Percentiles rank a stretch among this genome's conserved stretches.
phyloP scores from a whole-genome alignment of 1,140 invertebrate genomes.

The Lethrus apterus region DNA sequence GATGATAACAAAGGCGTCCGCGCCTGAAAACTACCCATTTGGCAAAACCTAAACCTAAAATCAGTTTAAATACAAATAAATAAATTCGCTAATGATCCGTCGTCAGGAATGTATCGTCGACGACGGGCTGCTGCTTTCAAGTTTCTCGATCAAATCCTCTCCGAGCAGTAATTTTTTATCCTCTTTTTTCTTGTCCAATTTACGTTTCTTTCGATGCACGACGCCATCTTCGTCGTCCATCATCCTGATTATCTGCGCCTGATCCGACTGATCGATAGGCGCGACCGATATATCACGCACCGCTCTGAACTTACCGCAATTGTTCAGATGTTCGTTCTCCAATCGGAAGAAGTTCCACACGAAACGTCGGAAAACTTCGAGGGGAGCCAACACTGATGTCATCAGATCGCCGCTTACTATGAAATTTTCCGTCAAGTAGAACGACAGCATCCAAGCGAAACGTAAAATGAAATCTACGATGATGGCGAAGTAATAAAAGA shows the following conservation, averaged over 20 bases:
- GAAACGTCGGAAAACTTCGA: conserved; percentile 95
- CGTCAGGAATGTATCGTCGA: conserved; percentile 13
- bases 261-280: conserved; percentile 89
- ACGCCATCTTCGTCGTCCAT: conserved; percentile 93
- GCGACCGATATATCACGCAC: conserved; percentile 97
- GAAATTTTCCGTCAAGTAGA: conserved; percentile 78
- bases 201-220: conserved; percentile 57
- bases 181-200: conserved; percentile 37
- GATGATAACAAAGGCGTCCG: too few species aligned
- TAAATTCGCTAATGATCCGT: too few species aligned
- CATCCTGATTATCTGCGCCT: conserved; percentile 83
- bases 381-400: conserved; percentile 77
- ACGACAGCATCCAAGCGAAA: conserved; percentile 86
- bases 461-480: conserved; percentile 90
- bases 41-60: too few species aligned
- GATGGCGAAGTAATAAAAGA: conserved; percentile 40
- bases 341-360: conserved; percentile 99
- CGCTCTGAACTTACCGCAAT: conserved; percentile 98
- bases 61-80: too few species aligned
- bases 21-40: too few species aligned
- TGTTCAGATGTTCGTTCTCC: conserved; percentile 99
- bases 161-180: conserved; percentile 20
- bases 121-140: conserved; percentile 5
- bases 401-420: conserved; percentile 77
- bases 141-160: conserved; percentile 2